Evolutionary conservation across 2,888 invertebrate genomes (phyloP).

Genomic region (Onthophagus sagittarius): DNA sequence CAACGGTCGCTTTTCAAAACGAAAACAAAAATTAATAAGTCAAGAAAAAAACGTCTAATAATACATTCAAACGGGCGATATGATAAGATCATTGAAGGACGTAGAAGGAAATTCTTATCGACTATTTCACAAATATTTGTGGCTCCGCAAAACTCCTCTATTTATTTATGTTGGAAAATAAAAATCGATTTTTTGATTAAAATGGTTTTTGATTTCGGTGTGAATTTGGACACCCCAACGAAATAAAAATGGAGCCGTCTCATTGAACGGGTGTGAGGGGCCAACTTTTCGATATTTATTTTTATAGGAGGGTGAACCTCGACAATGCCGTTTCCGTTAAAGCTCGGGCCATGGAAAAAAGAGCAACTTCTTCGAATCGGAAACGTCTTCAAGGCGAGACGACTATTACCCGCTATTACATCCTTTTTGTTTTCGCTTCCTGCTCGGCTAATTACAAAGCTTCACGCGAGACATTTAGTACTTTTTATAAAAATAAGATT

Average conservation of each 20-base stretch:
- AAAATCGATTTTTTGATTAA: background rate
- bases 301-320: background rate
- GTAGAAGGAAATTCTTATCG: background rate
- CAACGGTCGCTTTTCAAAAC: background rate
- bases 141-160: background rate
- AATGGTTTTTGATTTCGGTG: background rate
- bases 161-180: background rate
- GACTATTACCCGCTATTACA: background rate
- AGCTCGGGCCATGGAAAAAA: background rate
- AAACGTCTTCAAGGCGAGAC: background rate
- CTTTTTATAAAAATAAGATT: background rate
- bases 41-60: background rate
- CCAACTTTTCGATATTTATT: background rate
- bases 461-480: background rate
- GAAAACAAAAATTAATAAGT: background rate
- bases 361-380: background rate
- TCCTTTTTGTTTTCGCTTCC: background rate
- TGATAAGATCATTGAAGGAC: background rate
- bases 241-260: background rate
- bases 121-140: background rate
- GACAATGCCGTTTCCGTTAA: background rate
- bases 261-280: background rate
- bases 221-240: background rate
- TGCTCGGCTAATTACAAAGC: background rate
- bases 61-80: background rate